Base-by-base conservation (phyloP, 2,113 vertebrate genomes). In the Oreochromis spilurus region DNA sequence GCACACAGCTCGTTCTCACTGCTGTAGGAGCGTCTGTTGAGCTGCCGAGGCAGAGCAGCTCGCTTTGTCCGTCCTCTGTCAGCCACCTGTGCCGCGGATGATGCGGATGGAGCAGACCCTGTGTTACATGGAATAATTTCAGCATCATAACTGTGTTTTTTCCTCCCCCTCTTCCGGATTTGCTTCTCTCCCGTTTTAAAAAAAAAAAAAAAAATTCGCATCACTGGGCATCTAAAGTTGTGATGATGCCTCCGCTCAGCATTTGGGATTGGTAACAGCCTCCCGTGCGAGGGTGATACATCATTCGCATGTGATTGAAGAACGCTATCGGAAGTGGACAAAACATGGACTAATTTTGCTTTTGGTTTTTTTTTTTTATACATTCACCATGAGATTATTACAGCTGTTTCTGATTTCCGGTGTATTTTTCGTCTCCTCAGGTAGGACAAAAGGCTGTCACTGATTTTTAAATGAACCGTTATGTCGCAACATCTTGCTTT, bases 341-440 rank as follows among this genome's bases (percentile, higher is more conserved):
- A 93, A 96, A 94, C 92, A 97, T 97, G 96, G 96, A 96, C 96
- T 96, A 95, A 96, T 94, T 92, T 88, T 79, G 65, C 40, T 72
- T 45, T 70, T 70, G 13, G 62, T 77, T 67, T 65, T 65, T 77
- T 67, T 65, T 65, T 87, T 84, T 48, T 77, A 82, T 21, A 67
- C 81, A 87, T 89, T 92, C 94, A 95, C 86, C 84, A 96, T 96
- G 96, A 95, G 93, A 95, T 96, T 96, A 94, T 93, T 93, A 91
- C 93, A 94, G 94, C 90, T 95, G 83, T 94, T 94, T 91, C 84
- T 96, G 95, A 89, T 93, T 89, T 91, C 96, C 89, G 91, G 94
- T 91, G 86, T 95, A 89, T 93, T 95, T 78, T 94, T 90, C 94
- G 78, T 92, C 91, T 93, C 85, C 84, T 94, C 95, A 96, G 96